Base-by-base conservation (phyloP, 2,113 vertebrate species). In the Tamias sibiricus region DNA sequence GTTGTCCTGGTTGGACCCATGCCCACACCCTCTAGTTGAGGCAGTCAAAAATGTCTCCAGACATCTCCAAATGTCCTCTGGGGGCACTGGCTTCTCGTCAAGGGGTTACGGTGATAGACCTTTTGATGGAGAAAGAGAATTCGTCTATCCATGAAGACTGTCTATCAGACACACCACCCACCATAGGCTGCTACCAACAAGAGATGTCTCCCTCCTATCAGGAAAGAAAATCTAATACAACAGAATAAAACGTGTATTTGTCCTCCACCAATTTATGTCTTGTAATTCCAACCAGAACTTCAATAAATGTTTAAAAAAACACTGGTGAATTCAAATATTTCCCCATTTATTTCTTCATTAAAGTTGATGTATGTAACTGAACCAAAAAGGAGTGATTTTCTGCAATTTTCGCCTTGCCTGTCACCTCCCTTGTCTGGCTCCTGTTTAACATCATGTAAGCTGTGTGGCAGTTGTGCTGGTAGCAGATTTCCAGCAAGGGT, bases 101-200 rank as follows among this genome's bases (percentile, higher is more conserved):
- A 42, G 11, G 52, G 40, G 19, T 30, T 14, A 10, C 26, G 6
- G 10, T 14, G 17, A 1, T 0, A 20, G 32, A 69, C 1, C 9
- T 80, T 12, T 81, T 47, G 12, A 49, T 26, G 35, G n/a, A 2
- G 0, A 6, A 19, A 35, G 69, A 57, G 32, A 10, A 4, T 28
- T 1, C 7, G 13, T 1, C 1, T 0, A 3, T 4, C 30, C 4
- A 0, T 4, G 11, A 44, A 52, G 28, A 37, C 32, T 1, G 2
- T 1, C 2, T 7, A 44, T 44, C 24, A 16, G 13, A 16, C 14
- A 8, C 44, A 26, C 5, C 7, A 24, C 28, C 5, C 7, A 24
- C 28, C 30, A 30, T 1, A 11, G 12, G 59, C 28, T 42, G 66
- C 3, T 12, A 10, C 17, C 12, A 69, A 22, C 24, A 64, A 30